Percentiles rank a stretch among this genome's conserved stretches.
These are phyloP conservation scores for Pelmatolapia mariae DNA, from an alignment of 2,113 vertebrate genomes.

Conservation along the genomic window DNA sequence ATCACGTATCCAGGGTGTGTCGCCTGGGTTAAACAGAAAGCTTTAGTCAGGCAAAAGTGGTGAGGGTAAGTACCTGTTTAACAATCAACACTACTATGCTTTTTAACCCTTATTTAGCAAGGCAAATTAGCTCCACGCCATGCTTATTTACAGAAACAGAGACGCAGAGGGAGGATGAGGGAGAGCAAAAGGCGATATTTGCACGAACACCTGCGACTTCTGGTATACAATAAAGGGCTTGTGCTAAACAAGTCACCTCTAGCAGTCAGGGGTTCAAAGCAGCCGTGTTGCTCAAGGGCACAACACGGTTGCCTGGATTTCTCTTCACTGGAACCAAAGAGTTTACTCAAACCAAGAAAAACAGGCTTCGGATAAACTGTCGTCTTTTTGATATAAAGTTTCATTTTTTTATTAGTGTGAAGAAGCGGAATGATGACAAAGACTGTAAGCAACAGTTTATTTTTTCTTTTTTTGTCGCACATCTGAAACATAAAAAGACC, in stretches of 20 bases:
- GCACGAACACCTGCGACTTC: neutral
- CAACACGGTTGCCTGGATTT: neutral
- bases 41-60: neutral
- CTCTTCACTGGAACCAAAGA: neutral
- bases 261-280: neutral
- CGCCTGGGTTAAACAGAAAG: neutral
- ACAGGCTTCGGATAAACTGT: neutral
- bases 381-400: neutral
- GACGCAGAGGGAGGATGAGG: neutral
- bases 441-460: neutral
- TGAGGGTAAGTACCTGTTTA: neutral
- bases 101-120: slow-evolving; percentile 47
- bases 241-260: neutral
- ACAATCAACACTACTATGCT: neutral
- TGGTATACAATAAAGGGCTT: neutral
- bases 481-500: neutral
- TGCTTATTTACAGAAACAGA: neutral
- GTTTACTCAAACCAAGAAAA: neutral
- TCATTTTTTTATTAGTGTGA: neutral
- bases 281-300: neutral
- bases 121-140: slow-evolving; percentile 12
- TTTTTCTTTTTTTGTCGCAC: rapidly evolving
- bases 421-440: neutral
- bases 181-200: neutral
- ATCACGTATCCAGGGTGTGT: slow-evolving; percentile 19